Conservation (phyloP, 2,113 vertebrate genomes). For the Mellivora capensis region DNA sequence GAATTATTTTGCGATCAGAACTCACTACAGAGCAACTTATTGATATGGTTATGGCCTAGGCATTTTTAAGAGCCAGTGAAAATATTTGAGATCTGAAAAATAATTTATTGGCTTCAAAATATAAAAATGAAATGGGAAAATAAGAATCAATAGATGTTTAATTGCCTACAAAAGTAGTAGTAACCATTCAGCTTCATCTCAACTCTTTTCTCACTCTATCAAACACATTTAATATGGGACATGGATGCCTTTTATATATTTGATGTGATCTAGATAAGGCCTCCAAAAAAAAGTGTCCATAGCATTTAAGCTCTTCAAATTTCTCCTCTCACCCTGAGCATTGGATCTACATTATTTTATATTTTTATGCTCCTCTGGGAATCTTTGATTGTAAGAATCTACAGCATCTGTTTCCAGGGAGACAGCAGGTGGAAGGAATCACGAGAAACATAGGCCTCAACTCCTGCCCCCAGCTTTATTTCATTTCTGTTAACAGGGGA, state of each 20-base stretch:
- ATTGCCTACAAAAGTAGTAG: neutral
- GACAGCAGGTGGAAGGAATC: neutral
- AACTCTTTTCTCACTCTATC: neutral
- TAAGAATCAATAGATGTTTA: neutral
- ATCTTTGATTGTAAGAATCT: neutral
- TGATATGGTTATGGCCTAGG: neutral
- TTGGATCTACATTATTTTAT: neutral
- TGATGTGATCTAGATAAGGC: neutral
- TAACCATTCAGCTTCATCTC: neutral
- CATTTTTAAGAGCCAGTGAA: neutral
- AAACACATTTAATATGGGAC: neutral
- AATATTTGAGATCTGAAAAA: neutral
- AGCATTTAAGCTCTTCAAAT: neutral
- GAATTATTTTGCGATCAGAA: neutral
- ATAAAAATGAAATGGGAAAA: neutral
- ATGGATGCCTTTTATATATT: neutral
- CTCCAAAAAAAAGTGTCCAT: neutral
- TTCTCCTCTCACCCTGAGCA: neutral
- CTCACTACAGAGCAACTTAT: neutral
- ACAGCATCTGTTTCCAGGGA: neutral
- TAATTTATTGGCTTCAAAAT: neutral
- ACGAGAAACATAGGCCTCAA: neutral
- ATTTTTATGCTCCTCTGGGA: neutral
- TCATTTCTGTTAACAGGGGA: neutral
- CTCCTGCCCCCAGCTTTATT: neutral